These are phyloP conservation scores for Lordiphosa fenestrarum DNA, from an alignment of 2,888 invertebrate genomes.

Conservation along the genomic window DNA sequence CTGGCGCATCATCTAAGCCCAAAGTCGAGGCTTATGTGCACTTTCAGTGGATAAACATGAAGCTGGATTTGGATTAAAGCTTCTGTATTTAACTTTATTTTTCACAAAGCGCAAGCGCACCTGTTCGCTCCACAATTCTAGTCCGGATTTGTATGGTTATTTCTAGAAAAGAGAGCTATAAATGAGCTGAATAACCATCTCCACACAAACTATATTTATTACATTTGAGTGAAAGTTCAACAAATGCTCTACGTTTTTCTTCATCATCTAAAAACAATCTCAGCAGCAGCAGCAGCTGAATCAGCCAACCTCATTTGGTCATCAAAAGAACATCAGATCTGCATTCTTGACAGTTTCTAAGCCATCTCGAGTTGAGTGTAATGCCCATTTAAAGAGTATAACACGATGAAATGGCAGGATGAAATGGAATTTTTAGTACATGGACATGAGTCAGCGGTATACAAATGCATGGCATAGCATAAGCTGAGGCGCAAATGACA, in stretches of 20 bases:
- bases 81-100: too few relatives aligned
- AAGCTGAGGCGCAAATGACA: conserved; percentile 56
- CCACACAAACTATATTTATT: too few relatives aligned
- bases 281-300: background rate
- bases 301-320: conserved; percentile 4
- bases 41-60: too few relatives aligned
- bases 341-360: background rate
- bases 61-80: too few relatives aligned
- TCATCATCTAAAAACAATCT: background rate
- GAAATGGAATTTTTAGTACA: conserved; percentile 67
- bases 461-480: conserved; percentile 42
- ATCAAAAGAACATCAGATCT: conserved; percentile 7
- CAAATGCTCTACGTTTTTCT: too few relatives aligned
- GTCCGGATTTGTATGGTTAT: too few relatives aligned
- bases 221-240: too few relatives aligned
- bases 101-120: too few relatives aligned
- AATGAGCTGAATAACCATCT: too few relatives aligned
- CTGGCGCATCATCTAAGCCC: background rate
- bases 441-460: conserved; percentile 64
- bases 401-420: conserved; percentile 51
- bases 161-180: too few relatives aligned
- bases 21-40: background rate
- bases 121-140: too few relatives aligned
- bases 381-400: conserved; percentile 34
- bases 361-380: conserved; percentile 10